Percentiles rank a stretch among this genome's conserved stretches.
Evolutionary conservation across 2,113 vertebrate species (phyloP).

Genomic region (Notechis scutatus): DNA sequence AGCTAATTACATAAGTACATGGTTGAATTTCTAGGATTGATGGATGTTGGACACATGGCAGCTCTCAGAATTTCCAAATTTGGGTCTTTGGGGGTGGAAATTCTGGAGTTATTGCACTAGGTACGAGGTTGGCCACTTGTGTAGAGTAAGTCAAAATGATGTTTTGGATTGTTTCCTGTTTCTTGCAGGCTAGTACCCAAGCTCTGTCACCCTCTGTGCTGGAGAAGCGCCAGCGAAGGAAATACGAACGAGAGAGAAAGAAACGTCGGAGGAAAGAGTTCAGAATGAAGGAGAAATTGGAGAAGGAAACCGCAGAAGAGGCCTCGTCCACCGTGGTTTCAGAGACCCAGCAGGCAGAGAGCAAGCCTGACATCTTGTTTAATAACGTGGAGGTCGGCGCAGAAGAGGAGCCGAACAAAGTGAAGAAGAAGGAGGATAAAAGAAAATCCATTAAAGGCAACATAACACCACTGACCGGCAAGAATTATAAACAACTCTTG

Average conservation of each 20-base stretch:
- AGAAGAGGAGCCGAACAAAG: constrained; percentile 73
- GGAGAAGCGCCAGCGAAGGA: constrained; percentile 81
- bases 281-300: constrained; percentile 74
- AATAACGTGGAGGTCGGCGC: constrained; percentile 78
- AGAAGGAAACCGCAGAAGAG: background rate
- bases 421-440: constrained; percentile 75
- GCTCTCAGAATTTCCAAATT: too few relatives aligned
- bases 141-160: background rate
- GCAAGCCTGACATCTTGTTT: constrained; percentile 71
- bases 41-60: too few relatives aligned
- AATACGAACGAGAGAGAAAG: constrained; percentile 86
- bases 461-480: constrained; percentile 85
- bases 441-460: constrained; percentile 79
- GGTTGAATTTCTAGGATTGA: too few relatives aligned
- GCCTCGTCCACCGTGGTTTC: background rate
- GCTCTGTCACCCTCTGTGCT: constrained; percentile 71
- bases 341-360: constrained; percentile 49
- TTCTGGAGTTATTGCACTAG: background rate
- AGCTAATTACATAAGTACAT: too few relatives aligned
- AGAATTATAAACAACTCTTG: constrained; percentile 92
- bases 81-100: background rate
- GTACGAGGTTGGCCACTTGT: background rate
- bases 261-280: constrained; percentile 88
- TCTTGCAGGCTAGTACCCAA: constrained; percentile 67
- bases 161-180: background rate